These are phyloP conservation scores for Octopus sinensis DNA, from an alignment of 1,140 invertebrate species.

Conservation along the genomic window DNA sequence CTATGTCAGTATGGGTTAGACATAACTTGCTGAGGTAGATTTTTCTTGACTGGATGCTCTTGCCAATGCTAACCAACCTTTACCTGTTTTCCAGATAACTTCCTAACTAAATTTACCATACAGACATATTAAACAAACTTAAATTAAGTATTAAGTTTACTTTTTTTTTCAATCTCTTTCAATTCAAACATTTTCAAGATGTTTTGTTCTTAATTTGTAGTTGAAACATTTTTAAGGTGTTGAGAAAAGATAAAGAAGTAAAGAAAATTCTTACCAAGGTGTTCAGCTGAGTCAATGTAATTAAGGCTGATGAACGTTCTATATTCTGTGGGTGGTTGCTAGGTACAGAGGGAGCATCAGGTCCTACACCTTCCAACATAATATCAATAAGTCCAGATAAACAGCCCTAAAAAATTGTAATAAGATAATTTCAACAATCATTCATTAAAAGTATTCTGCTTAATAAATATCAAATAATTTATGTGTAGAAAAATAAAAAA, in stretches of 20 bases:
- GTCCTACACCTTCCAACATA: constrained; percentile 62
- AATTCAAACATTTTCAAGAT: too few species aligned
- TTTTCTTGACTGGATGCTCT: too few species aligned
- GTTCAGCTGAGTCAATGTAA: constrained; percentile 69
- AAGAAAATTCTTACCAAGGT: constrained; percentile 63
- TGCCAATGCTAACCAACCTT: too few species aligned
- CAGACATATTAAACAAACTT: too few species aligned
- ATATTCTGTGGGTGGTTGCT: constrained; percentile 67
- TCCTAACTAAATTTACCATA: too few species aligned
- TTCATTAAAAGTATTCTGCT: neutral
- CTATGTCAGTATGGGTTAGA: too few species aligned
- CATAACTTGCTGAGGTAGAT: too few species aligned
- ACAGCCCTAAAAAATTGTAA: constrained; percentile 60
- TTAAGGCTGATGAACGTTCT: constrained; percentile 66
- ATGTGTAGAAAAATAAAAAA: neutral
- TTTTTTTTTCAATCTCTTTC: too few species aligned
- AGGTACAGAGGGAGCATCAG: constrained; percentile 46
- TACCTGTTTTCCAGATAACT: too few species aligned
- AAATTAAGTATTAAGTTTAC: too few species aligned
- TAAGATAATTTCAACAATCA: neutral
- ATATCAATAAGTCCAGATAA: constrained; percentile 72
- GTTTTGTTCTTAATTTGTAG: too few species aligned
- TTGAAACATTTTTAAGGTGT: too few species aligned
- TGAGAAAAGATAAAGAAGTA: constrained; percentile 27
- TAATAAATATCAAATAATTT: neutral